A percentile compares a stretch with the other conserved stretches of the same genome.
Conservation (phyloP, 2,888 invertebrate genomes). For the Alentia gelatinosa region DNA sequence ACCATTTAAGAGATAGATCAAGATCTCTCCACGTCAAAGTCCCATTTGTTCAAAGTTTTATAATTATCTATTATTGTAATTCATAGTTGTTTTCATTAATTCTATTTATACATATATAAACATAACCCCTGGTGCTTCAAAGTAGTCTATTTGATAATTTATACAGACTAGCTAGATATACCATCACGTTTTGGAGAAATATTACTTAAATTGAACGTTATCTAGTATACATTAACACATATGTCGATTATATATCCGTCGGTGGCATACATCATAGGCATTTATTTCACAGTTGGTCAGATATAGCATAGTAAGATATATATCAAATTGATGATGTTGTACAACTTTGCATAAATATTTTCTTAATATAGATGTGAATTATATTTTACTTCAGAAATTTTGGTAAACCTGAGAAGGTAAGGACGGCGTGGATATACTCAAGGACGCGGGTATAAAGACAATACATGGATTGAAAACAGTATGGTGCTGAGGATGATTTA, state of each 20-base stretch:
- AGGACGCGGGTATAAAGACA: background rate
- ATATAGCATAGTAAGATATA: background rate
- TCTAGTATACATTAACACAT: background rate
- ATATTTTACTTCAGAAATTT: slow-evolving; percentile 19
- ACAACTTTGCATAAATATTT: background rate
- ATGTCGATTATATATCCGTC: background rate
- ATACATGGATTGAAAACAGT: background rate
- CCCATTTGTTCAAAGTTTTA: background rate
- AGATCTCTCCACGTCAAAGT: background rate
- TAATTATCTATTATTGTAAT: background rate
- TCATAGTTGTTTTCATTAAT: background rate
- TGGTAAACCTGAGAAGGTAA: background rate
- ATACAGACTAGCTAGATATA: too few species aligned
- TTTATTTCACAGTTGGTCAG: background rate
- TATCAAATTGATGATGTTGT: background rate
- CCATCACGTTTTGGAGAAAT: background rate
- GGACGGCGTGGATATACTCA: background rate
- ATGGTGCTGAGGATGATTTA: background rate
- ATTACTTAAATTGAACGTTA: background rate
- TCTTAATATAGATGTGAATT: background rate
- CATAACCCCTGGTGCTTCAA: background rate
- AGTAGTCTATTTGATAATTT: background rate
- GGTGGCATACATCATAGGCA: background rate
- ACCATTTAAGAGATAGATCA: background rate
- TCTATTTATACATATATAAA: background rate